Evolutionary conservation across 2,113 vertebrate species (phyloP).

Genomic region (Brachyhypopomus gauderio): DNA sequence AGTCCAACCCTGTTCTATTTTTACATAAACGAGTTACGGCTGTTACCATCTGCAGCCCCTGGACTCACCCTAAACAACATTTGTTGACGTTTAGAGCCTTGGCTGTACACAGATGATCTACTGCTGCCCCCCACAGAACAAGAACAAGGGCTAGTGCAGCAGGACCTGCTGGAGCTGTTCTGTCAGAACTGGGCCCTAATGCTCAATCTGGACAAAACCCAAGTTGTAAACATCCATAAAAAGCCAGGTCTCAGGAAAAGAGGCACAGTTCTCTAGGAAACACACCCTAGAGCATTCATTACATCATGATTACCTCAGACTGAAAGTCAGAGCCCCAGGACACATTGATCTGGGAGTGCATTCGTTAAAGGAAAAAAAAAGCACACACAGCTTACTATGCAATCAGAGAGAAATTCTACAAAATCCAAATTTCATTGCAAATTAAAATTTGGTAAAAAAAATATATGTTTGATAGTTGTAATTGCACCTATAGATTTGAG

Average conservation of each 20-base stretch:
- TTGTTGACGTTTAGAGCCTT: background rate
- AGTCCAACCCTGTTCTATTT: background rate
- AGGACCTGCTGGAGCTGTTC: background rate
- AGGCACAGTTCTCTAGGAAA: background rate
- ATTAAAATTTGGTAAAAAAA: no score
- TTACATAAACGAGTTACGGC: background rate
- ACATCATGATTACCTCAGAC: background rate
- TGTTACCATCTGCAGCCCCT: background rate
- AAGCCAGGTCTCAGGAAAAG: background rate
- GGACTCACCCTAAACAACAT: background rate
- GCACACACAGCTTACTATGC: background rate
- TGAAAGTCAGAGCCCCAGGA: background rate
- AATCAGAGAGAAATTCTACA: background rate
- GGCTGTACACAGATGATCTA: background rate
- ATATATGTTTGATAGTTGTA: no score
- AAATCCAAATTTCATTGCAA: background rate
- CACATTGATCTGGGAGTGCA: no score
- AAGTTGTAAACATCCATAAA: background rate
- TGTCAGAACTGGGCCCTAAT: background rate
- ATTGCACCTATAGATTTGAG: no score
- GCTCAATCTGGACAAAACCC: background rate
- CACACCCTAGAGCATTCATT: background rate
- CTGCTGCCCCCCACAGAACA: background rate
- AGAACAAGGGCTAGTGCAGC: background rate
- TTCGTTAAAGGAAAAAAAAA: background rate